These are phyloP conservation scores for Galerucella pusilla DNA, from an alignment of 2,888 invertebrate species.

Conservation along the genomic window DNA sequence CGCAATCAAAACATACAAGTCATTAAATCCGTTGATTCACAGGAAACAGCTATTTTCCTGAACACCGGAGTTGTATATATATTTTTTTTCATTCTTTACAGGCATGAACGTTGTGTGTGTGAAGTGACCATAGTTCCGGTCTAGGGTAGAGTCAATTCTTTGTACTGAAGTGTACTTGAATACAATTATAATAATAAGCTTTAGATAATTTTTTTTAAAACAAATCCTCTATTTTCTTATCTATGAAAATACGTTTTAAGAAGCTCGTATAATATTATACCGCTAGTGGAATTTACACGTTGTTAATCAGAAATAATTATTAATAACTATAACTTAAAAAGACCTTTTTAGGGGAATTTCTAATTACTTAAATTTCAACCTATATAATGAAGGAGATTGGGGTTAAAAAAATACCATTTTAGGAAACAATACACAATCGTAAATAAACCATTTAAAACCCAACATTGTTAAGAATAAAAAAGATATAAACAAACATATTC, in stretches of 20 bases:
- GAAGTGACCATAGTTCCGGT: slow-evolving; percentile 49
- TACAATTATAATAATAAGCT: neutral
- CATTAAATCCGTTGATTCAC: slow-evolving; percentile 55
- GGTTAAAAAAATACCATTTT: too few relatives aligned
- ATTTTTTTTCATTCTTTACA: neutral
- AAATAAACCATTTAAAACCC: too few relatives aligned
- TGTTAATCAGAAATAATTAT: too few relatives aligned
- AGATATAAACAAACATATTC: neutral
- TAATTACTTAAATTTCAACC: too few relatives aligned
- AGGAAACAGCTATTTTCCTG: slow-evolving; percentile 54
- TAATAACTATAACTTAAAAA: neutral
- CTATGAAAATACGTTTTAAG: neutral
- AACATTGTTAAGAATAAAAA: neutral
- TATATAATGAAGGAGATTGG: too few relatives aligned
- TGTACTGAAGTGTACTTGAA: slow-evolving; percentile 10
- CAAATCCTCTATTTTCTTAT: neutral
- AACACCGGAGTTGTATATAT: slow-evolving; percentile 39
- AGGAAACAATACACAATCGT: too few relatives aligned
- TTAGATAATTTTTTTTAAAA: neutral
- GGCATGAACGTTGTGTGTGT: slow-evolving; percentile 9
- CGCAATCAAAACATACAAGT: slow-evolving; percentile 46
- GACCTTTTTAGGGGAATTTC: neutral
- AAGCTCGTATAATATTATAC: too few relatives aligned
- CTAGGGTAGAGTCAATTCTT: slow-evolving; percentile 42
- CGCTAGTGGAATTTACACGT: too few relatives aligned